Percentiles rank a stretch among this genome's conserved stretches.
Conservation (phyloP, 1,140 invertebrate genomes). For the Melitaea cinxia region DNA sequence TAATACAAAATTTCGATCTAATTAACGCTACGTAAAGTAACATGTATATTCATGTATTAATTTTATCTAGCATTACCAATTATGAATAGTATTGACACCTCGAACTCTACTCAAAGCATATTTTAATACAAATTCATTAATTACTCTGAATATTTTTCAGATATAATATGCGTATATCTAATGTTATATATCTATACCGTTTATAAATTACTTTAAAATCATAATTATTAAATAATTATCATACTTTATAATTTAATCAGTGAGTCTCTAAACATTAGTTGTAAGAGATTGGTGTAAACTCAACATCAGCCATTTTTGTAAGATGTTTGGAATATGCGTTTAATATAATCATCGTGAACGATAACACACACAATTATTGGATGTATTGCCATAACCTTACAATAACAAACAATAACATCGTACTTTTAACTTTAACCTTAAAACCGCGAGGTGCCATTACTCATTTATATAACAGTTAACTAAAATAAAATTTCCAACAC, state of each 20-base stretch:
- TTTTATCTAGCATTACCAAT: too few relatives aligned
- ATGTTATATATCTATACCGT: background rate
- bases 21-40: too few relatives aligned
- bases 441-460: too few relatives aligned
- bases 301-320: slow-evolving; percentile 2
- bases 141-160: background rate
- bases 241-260: background rate
- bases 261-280: background rate
- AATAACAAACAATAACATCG: background rate
- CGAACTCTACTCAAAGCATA: too few relatives aligned
- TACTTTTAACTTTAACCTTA: too few relatives aligned
- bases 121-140: background rate
- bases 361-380: background rate
- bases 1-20: too few relatives aligned
- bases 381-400: slow-evolving; percentile 1
- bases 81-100: too few relatives aligned
- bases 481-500: background rate
- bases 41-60: too few relatives aligned
- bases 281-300: slow-evolving; percentile 1
- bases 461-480: too few relatives aligned
- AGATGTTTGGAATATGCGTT: background rate
- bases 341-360: slow-evolving; percentile 1
- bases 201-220: background rate
- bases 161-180: background rate
- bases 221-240: background rate